Percentiles rank a stretch among this genome's conserved stretches.
These are phyloP conservation scores for Dreissena rostriformis DNA, from an alignment of 1,140 invertebrate genomes.

Conservation along the genomic window DNA sequence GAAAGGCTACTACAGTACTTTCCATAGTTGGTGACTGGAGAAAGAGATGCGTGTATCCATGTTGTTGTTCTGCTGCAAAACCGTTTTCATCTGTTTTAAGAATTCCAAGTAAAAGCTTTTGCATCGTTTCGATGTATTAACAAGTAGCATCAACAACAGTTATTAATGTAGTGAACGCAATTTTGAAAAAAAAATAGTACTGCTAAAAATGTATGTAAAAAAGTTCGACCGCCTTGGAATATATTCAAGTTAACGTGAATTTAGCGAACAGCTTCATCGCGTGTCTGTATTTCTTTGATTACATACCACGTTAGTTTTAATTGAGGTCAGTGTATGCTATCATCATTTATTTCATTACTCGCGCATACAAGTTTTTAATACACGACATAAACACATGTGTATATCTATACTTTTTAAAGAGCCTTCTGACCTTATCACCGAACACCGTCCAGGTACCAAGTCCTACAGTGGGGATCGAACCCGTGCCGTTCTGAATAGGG, in stretches of 20 bases:
- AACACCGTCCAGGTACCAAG: constrained; percentile 89
- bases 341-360: neutral
- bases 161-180: no score
- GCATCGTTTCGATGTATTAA: neutral
- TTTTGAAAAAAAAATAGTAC: no score
- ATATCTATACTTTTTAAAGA: neutral
- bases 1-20: no score
- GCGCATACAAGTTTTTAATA: neutral
- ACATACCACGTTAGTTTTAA: no score
- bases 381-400: neutral
- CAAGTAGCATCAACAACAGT: no score
- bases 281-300: no score
- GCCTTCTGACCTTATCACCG: constrained; percentile 35
- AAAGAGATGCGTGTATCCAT: neutral
- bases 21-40: no score
- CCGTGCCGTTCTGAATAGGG: constrained; percentile 4
- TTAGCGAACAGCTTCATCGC: no score
- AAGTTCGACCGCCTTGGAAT: no score
- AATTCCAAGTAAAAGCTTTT: neutral
- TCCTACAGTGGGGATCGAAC: constrained; percentile 85
- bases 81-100: neutral
- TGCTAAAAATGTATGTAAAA: no score
- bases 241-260: no score
- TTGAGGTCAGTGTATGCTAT: no score
- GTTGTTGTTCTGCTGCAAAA: neutral